Evolutionary conservation across 2,113 vertebrate species (phyloP).

Genomic region (Hemicordylus capensis): DNA sequence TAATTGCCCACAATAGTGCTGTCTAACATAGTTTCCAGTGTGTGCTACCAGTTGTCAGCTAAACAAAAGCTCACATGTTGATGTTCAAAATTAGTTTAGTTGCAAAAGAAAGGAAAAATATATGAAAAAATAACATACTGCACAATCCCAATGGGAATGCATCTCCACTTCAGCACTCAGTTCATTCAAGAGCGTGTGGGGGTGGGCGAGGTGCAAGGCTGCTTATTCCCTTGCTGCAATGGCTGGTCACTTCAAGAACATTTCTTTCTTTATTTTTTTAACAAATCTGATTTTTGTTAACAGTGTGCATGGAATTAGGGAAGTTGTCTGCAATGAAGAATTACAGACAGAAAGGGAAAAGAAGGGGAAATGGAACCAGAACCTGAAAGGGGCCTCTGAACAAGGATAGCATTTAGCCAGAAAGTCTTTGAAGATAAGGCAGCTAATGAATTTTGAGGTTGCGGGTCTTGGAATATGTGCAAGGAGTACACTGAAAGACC

Average conservation of each 20-base stretch:
- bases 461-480: too few relatives aligned
- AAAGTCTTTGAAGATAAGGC: too few relatives aligned
- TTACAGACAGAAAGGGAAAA: too few relatives aligned
- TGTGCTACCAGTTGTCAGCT: constrained; percentile 26
- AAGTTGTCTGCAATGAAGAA: too few relatives aligned
- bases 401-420: too few relatives aligned
- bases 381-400: too few relatives aligned
- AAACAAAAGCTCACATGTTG: constrained; percentile 2
- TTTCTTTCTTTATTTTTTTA: neutral
- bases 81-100: neutral
- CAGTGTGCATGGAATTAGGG: neutral
- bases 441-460: too few relatives aligned
- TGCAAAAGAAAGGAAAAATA: neutral
- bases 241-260: neutral
- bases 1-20: constrained; percentile 47
- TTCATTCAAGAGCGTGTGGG: neutral
- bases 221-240: too few relatives aligned
- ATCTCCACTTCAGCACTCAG: neutral
- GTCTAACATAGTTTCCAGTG: constrained; percentile 39
- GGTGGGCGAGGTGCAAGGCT: too few relatives aligned
- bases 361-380: too few relatives aligned
- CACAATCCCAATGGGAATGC: neutral
- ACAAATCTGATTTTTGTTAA: neutral
- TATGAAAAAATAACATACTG: neutral
- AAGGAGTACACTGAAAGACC: too few relatives aligned